Evolutionary conservation across 2,888 invertebrate genomes (phyloP), one percentile per base, ranked within the genome.

Genomic region (Ectemnius cavifrons): DNA sequence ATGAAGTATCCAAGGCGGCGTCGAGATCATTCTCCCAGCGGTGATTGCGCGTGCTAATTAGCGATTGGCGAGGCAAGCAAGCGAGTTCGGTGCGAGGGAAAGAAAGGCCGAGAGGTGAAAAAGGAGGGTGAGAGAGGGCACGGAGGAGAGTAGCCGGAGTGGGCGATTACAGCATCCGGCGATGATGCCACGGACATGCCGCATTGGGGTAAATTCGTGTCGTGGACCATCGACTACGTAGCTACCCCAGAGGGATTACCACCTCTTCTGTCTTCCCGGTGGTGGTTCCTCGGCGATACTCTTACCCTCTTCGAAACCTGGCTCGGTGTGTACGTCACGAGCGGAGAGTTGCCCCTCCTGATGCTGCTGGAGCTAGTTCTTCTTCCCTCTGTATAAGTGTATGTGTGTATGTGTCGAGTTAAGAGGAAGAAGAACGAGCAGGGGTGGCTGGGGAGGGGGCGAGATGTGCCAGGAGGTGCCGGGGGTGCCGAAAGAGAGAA

Each of bases 181-280:
- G 69, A 79, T 77, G 73, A 72, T 16, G 47, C 75, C 78, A 78
- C 80, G 77, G 70, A 79, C 81, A 83, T 88, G 80, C 85, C 83
- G 88, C 87, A 87, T 85, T 85, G 84, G 78, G 80, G 82, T 78
- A 85, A 84, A 86, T 81, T 81, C 77, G 77, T 77, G 80, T 78
- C 70, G 77, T 77, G 80, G 76, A 82, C 75, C 81, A 79, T 80
- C 83, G 82, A 77, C 23, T 69, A 78, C 73, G 76, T 71, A 85
- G 66, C 71, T 77, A 59, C 81, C 84, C 23, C 81, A 80, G 82
- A 82, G 88, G 84, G 86, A 88, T 89, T 87, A 87, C 86, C 85
- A 84, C 84, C 81, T 73, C 84, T 68, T 77, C 74, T 67, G 78
- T 75, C 67, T 68, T 67, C 68, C 23, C 23, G 2, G 23, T 62